Evolutionary conservation across 2,888 invertebrate species (phyloP).

Genomic region (Alentia gelatinosa): DNA sequence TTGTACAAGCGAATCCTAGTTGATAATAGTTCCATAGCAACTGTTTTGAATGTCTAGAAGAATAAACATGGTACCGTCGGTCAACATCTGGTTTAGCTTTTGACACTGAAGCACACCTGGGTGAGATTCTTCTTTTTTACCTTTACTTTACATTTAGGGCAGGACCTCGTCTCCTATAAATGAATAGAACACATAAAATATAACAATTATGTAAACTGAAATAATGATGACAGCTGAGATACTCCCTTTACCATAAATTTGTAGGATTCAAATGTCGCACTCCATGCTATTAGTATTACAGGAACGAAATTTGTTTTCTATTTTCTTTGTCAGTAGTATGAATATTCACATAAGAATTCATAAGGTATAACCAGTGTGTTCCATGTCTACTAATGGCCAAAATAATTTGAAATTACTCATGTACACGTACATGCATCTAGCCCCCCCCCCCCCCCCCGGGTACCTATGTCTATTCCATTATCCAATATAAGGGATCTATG

Average conservation of each 20-base stretch:
- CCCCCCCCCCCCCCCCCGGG: too few species aligned
- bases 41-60: background rate
- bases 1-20: background rate
- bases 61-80: background rate
- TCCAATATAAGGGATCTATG: background rate
- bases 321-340: background rate
- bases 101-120: constrained; percentile 62
- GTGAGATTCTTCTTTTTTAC: constrained; percentile 69
- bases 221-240: background rate
- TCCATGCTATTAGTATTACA: background rate
- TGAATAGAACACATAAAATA: background rate
- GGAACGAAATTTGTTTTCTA: background rate
- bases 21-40: background rate
- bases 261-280: background rate
- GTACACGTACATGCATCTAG: background rate
- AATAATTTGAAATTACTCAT: background rate
- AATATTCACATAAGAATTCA: background rate
- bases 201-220: background rate
- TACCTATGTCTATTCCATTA: background rate
- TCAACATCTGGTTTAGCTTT: background rate
- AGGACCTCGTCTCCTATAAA: constrained; percentile 67
- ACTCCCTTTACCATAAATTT: background rate
- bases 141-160: constrained; percentile 68
- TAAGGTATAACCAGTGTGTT: background rate
- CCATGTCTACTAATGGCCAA: background rate